Evolutionary conservation across 2,888 invertebrate species (phyloP), one percentile per base, ranked within the genome.

Genomic region (Stenolophus ochropezus): DNA sequence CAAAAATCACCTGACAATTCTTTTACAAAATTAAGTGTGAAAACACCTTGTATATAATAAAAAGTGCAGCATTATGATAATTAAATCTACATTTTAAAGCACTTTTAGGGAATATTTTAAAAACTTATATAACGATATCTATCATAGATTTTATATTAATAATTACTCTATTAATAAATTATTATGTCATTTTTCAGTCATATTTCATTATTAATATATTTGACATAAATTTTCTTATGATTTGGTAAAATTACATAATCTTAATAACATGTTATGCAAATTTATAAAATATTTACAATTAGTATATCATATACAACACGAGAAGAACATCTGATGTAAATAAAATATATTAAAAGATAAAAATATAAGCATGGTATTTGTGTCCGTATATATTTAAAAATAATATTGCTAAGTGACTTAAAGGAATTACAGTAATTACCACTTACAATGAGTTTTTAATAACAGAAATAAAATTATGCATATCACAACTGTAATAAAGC

Each of bases 41-140:
- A 56, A 76, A 76, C 56, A 51, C 51, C 75, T 69, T 53, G 53
- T 75, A 56, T 76, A 56, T 76, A 58, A 58, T 53, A 58, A 53
- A 53, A 58, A 33, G 51, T 53, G 74, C 74, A 53, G 76, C 33
- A 76, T 76, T 76, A 56, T 58, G 58, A 76, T 53, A 53, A 49
- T 47, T 78, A 65, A 79, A 79, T 71, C 69, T 79, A 78, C 79
- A 27, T 18, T 79, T 69, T 79, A 79, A 79, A 79, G 79, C 79
- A 79, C 79, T 79, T 79, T 79, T 79, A 79, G 79, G 79, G 69
- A 79, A 79, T 69, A 71, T 71, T 69, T 79, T 71, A 79, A 77
- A 42, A 79, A 79, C 61, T 65, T 58, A 53, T 56, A 23, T 76
- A 25, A 76, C 58, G 76, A 76, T 76, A 56, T 58, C 56, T 77